Base-by-base conservation (phyloP, 2,888 invertebrate genomes). In the Plutella xylostella region DNA sequence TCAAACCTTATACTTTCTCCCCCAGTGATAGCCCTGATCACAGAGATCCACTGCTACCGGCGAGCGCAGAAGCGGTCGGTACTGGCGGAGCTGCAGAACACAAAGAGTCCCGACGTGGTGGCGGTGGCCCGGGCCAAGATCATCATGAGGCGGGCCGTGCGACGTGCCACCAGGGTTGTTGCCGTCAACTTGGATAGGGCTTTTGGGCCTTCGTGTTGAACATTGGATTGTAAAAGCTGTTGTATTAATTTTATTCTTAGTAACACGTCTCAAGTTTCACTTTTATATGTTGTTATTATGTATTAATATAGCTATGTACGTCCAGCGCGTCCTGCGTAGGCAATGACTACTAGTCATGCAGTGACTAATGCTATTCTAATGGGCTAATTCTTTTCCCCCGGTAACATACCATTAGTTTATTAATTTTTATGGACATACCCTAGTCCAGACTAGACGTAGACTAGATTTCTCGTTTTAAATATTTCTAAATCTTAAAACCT, bases 31-130 rank as follows among this genome's bases (percentile, higher is more conserved):
- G 57, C 63, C 0, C 55, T 80, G 0, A 52, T 56, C 9, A 52
- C 70, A 3, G 80, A 80, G 49, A 62, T 79, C 20, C 71, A 76
- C 43, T 51, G 72, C 0, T 57, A 74, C 39, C 65, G 74, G 1
- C 63, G 70, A 4, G 54, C 57, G 0, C 62, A 63, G 37, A 52
- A 38, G 0, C 49, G 51, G 3, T 49, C 48, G 3, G 30, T 43
- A 6, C 49, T 55, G 14, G 15, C 7, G n/a, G 17, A 31, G 20
- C 33, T 21, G 2, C 5, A 19, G n/a, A 33, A 2, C 12, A 22
- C 7, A 11, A 30, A 19, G n/a, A 30, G 37, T 15, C 12, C 34
- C 1, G 14, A 20, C 12, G 37, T 35, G 9, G 25, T 44, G 45
- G 30, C 42, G 19, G 31, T 42, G n/a, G 12, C 54, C 11, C 53